Percentiles rank a stretch among this genome's conserved stretches.
These are phyloP conservation scores for human (Homo sapiens) DNA, from an alignment of 2,113 vertebrate genomes.

Conservation along the genomic window GRCh38 chr18:74927001-74927500, in stretches of 20 bases:
- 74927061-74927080: background rate
- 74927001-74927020: fast-evolving
- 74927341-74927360: background rate
- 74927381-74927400: background rate
- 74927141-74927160: background rate
- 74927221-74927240: fast-evolving
- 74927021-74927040: fast-evolving
- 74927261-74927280: background rate
- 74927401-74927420: background rate
- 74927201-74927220: background rate
- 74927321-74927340: background rate
- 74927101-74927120: background rate
- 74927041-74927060: background rate
- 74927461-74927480: fast-evolving
- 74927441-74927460: background rate
- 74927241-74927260: background rate
- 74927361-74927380: background rate
- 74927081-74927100: background rate
- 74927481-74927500: fast-evolving
- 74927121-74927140: background rate
- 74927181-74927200: background rate
- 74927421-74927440: fast-evolving
- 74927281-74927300: fast-evolving
- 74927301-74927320: background rate
- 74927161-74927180: background rate